phyloP scores from a whole-genome alignment of 2,888 invertebrate genomes.

The Marronus borbonicus region DNA sequence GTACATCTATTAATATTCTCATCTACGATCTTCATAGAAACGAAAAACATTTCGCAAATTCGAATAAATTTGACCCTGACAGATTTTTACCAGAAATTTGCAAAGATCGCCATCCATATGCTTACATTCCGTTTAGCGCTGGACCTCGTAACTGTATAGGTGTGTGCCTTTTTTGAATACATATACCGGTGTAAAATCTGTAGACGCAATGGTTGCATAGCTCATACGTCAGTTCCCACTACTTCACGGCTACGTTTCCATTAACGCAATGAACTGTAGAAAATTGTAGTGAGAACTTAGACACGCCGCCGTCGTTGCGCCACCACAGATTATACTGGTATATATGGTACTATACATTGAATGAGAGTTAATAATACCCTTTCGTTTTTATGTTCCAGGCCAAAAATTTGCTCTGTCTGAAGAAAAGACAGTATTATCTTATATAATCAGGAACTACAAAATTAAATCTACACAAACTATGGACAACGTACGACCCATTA shows the following conservation, averaged over 20 bases:
- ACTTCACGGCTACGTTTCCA: too few relatives aligned
- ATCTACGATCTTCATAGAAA: constrained; percentile 75
- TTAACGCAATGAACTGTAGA: too few relatives aligned
- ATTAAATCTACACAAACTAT: constrained; percentile 36
- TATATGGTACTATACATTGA: too few relatives aligned
- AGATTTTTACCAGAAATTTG: constrained; percentile 82
- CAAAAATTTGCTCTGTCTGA: constrained; percentile 41
- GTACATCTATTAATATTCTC: constrained; percentile 39
- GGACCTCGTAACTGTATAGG: constrained; percentile 81
- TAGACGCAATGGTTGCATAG: too few relatives aligned
- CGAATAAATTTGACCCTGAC: constrained; percentile 79
- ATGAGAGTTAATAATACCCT: too few relatives aligned
- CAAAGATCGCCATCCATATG: constrained; percentile 80
- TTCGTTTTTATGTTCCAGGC: constrained; percentile 19
- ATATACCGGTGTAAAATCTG: too few relatives aligned
- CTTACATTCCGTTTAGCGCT: constrained; percentile 82
- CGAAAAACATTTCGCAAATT: constrained; percentile 75
- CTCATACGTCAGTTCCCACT: too few relatives aligned
- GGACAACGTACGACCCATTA: constrained; percentile 13
- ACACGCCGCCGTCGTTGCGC: too few relatives aligned
- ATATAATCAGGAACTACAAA: constrained; percentile 37
- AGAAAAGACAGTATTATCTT: constrained; percentile 42
- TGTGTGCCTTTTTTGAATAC: neutral
- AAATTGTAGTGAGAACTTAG: too few relatives aligned
- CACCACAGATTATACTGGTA: too few relatives aligned